Conservation (phyloP, 2,888 invertebrate species). For the Metalampra italica region DNA sequence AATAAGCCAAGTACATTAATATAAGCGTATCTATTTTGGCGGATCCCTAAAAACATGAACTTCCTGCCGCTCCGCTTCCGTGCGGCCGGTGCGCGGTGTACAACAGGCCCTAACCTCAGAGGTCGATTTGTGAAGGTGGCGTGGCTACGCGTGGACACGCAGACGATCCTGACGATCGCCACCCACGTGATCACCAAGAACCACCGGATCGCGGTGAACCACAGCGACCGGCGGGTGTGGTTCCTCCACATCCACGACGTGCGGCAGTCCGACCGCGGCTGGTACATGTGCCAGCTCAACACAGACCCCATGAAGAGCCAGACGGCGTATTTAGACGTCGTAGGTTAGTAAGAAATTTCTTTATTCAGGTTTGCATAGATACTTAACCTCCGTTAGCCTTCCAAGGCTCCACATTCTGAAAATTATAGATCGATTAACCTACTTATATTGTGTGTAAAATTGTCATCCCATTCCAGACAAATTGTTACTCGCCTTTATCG, state of each 20-base stretch:
- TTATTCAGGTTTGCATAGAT: too few relatives aligned
- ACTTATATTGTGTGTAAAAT: too few relatives aligned
- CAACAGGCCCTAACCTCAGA: background rate
- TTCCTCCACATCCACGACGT: conserved; percentile 92
- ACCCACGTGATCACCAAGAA: conserved; percentile 94
- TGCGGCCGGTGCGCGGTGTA: too few relatives aligned
- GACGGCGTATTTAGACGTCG: conserved; percentile 91
- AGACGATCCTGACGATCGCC: conserved; percentile 94
- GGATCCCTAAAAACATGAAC: too few relatives aligned
- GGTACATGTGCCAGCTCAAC: conserved; percentile 97
- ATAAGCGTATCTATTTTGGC: too few relatives aligned
- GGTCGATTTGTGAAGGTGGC: conserved; percentile 81
- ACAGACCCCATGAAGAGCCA: conserved; percentile 96
- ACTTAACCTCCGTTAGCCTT: too few relatives aligned
- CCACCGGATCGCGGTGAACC: conserved; percentile 90
- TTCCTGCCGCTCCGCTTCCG: too few relatives aligned
- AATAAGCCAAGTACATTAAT: too few relatives aligned
- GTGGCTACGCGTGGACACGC: conserved; percentile 94
- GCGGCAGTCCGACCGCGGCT: conserved; percentile 89
- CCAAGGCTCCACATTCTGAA: too few relatives aligned
- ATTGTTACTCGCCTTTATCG: too few relatives aligned
- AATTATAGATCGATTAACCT: too few relatives aligned
- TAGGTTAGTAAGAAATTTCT: conserved; percentile 84
- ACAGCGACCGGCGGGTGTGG: conserved; percentile 92
- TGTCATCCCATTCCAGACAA: too few relatives aligned